These are phyloP conservation scores for Acromyrmex echinatior DNA, from an alignment of 1,140 invertebrate species.

Conservation along the genomic window DNA sequence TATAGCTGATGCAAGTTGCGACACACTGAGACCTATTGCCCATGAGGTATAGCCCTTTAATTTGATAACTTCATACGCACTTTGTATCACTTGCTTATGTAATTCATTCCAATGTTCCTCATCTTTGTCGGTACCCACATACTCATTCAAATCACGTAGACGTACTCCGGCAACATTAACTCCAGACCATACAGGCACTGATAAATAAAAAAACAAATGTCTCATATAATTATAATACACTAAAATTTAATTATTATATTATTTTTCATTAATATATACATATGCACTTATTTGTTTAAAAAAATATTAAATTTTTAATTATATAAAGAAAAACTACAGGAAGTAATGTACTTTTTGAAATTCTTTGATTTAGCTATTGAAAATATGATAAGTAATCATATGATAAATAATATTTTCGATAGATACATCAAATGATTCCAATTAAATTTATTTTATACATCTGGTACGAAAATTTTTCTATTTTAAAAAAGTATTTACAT, in stretches of 20 bases:
- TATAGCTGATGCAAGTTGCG: slow-evolving; percentile 91
- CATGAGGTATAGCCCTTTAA: slow-evolving; percentile 96
- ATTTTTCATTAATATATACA: not conserved
- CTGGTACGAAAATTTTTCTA: not conserved
- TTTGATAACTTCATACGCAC: slow-evolving; percentile 96
- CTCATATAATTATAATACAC: slow-evolving; percentile 9
- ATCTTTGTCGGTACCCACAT: slow-evolving; percentile 91
- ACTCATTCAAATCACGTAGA: slow-evolving; percentile 92
- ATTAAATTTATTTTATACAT: not conserved
- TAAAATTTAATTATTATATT: not conserved
- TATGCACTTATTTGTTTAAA: not conserved
- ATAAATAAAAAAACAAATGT: slow-evolving; percentile 39
- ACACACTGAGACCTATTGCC: slow-evolving; percentile 95
- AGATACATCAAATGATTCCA: too few relatives aligned
- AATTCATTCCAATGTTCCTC: slow-evolving; percentile 93
- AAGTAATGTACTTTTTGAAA: not conserved
- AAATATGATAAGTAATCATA: not conserved
- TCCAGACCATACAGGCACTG: slow-evolving; percentile 97
- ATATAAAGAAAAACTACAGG: not conserved
- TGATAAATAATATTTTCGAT: not conserved
- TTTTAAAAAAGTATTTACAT: slow-evolving; percentile 29
- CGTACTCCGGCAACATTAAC: slow-evolving; percentile 96
- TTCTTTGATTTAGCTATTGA: not conserved
- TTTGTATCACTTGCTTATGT: slow-evolving; percentile 93
- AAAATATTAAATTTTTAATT: not conserved